phyloP scores from a whole-genome alignment of 2,113 vertebrate species.

The Alouatta palliata region DNA sequence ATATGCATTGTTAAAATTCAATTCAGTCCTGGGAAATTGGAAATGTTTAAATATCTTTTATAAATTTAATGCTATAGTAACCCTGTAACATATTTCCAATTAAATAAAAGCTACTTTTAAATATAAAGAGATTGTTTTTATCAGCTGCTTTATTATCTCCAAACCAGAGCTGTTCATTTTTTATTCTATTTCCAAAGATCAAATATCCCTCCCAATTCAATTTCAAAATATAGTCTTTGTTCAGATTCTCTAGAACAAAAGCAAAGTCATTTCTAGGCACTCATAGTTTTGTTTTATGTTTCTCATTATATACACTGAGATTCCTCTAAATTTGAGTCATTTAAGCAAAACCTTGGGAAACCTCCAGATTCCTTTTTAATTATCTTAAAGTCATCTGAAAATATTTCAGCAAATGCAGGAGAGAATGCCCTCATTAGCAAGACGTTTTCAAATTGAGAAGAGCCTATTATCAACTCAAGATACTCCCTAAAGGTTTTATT shows the following conservation, averaged over 20 bases:
- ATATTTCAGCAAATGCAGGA: slow-evolving; percentile 59
- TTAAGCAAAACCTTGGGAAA: slow-evolving; percentile 66
- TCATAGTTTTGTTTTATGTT: slow-evolving; percentile 51
- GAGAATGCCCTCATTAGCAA: slow-evolving; percentile 69
- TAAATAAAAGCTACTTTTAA: slow-evolving; percentile 51
- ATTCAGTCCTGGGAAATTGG: not conserved
- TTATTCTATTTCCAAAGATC: slow-evolving; percentile 24
- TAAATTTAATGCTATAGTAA: not conserved
- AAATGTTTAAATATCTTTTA: slow-evolving; percentile 2
- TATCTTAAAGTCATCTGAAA: slow-evolving; percentile 67
- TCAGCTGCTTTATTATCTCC: not conserved
- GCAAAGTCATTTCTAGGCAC: slow-evolving; percentile 61
- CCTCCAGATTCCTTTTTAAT: slow-evolving; percentile 57
- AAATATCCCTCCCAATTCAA: slow-evolving; percentile 12
- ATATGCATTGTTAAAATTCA: slow-evolving; percentile 22
- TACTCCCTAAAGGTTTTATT: not conserved
- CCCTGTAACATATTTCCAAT: not conserved
- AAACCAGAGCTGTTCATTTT: slow-evolving; percentile 39
- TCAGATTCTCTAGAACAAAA: slow-evolving; percentile 53
- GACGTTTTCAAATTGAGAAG: slow-evolving; percentile 66
- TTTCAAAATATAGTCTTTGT: slow-evolving; percentile 40
- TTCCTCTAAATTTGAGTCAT: slow-evolving; percentile 42
- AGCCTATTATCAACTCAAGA: slow-evolving; percentile 29
- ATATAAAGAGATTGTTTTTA: not conserved
- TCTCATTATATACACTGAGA: slow-evolving; percentile 46